Conservation (phyloP, 2,113 vertebrate genomes). For the Hylia prasina region DNA sequence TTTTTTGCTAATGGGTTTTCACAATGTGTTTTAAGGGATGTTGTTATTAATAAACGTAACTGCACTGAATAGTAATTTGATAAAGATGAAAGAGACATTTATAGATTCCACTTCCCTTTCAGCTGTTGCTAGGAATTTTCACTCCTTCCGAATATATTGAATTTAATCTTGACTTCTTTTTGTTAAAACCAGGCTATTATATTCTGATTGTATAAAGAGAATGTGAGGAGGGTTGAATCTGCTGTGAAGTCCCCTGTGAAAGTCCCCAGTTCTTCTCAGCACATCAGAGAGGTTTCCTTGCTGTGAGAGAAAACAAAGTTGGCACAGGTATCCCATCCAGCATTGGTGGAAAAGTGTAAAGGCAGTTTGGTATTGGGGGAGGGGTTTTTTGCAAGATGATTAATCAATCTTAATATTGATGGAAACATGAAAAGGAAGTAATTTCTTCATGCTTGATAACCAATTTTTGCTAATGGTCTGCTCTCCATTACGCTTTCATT, state of each 20-base stretch:
- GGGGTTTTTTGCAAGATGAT: not conserved
- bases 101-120: slow-evolving; percentile 38
- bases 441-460: not conserved
- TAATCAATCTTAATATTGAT: not conserved
- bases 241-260: not conserved
- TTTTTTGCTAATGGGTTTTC: slow-evolving; percentile 54
- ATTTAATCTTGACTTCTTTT: slow-evolving; percentile 14
- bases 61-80: slow-evolving; percentile 33
- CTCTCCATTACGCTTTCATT: not conserved
- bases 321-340: not conserved
- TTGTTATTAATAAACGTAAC: slow-evolving; percentile 51
- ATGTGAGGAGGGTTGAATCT: not conserved
- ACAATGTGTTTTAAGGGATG: slow-evolving; percentile 41
- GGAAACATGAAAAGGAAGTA: slow-evolving; percentile 6
- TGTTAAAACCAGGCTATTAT: not conserved
- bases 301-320: not conserved
- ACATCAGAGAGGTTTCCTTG: not conserved
- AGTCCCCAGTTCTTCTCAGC: not conserved
- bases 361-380: not conserved
- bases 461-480: not conserved
- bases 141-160: slow-evolving; percentile 17
- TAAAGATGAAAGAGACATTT: slow-evolving; percentile 49
- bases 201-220: not conserved
- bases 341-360: not conserved
- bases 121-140: slow-evolving; percentile 51